Conservation (phyloP, 2,888 invertebrate species). For the Neria commutata region DNA sequence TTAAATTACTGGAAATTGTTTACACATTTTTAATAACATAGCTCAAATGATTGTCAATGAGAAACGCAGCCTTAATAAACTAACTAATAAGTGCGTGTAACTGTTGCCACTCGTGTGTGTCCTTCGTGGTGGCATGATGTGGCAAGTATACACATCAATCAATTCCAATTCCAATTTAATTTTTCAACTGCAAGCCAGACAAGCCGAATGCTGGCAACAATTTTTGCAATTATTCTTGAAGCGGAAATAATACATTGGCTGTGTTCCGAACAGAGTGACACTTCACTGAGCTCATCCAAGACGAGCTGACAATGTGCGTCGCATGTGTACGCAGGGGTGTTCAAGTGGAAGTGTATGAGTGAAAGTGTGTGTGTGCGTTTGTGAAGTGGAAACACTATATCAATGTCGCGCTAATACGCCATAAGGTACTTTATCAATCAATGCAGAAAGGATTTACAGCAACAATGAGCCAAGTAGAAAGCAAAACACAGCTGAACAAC, state of each 20-base stretch:
- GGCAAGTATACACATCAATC: too few relatives aligned
- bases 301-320: neutral
- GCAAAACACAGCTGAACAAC: neutral
- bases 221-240: slow-evolving; percentile 4
- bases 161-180: neutral
- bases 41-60: too few relatives aligned
- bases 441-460: slow-evolving; percentile 51
- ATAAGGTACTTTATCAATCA: slow-evolving; percentile 55
- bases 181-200: neutral
- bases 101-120: too few relatives aligned
- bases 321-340: too few relatives aligned
- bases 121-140: too few relatives aligned
- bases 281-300: neutral
- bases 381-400: slow-evolving; percentile 42
- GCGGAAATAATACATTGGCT: slow-evolving; percentile 11
- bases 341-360: too few relatives aligned
- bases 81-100: too few relatives aligned
- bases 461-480: neutral
- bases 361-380: neutral
- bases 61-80: too few relatives aligned
- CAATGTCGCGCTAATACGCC: slow-evolving; percentile 52
- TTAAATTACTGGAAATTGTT: too few relatives aligned
- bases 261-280: neutral
- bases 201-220: neutral
- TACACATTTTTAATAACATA: too few relatives aligned